Evolutionary conservation across 1,140 invertebrate genomes (phyloP).

Genomic region (Aphelenchoides fujianensis): DNA sequence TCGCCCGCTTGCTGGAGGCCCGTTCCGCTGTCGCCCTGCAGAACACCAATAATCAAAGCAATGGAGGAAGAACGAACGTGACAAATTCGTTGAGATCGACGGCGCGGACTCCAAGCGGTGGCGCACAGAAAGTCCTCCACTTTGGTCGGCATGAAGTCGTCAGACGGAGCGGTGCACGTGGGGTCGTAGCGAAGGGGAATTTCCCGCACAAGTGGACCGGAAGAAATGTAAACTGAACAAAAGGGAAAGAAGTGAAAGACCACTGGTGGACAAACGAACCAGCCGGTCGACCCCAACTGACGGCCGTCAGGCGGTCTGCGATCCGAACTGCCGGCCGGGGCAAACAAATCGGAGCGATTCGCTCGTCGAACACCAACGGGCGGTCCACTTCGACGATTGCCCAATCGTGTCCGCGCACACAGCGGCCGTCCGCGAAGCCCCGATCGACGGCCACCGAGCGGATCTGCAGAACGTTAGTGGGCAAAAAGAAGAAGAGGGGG

Average conservation of each 20-base stretch:
- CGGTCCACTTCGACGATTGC: constrained; percentile 39
- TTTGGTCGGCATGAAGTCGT: constrained; percentile 28
- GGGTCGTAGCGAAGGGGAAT: constrained; percentile 30
- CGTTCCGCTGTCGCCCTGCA: constrained; percentile 32
- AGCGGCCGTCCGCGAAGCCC: constrained; percentile 28
- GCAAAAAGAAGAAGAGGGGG: background rate
- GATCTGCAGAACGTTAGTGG: constrained; percentile 24
- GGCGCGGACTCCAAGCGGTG: constrained; percentile 23
- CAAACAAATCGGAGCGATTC: constrained; percentile 34
- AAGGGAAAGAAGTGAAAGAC: background rate
- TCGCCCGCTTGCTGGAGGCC: constrained; percentile 30
- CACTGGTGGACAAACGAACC: background rate
- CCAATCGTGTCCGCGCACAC: constrained; percentile 39
- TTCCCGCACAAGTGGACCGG: constrained; percentile 32
- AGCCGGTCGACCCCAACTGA: constrained; percentile 31
- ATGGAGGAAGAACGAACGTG: constrained; percentile 29
- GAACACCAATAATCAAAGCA: too few relatives aligned
- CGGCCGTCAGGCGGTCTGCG: constrained; percentile 5
- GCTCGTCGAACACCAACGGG: constrained; percentile 27
- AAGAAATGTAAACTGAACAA: constrained; percentile 6
- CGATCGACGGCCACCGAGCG: constrained; percentile 27
- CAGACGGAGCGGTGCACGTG: constrained; percentile 27
- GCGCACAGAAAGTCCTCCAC: constrained; percentile 31
- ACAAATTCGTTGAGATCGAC: constrained; percentile 27
- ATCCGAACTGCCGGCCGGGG: constrained; percentile 18